Evolutionary conservation across 2,888 invertebrate species (phyloP), one percentile per base, ranked within the genome.

Genomic region (Brachyopa scutellaris): DNA sequence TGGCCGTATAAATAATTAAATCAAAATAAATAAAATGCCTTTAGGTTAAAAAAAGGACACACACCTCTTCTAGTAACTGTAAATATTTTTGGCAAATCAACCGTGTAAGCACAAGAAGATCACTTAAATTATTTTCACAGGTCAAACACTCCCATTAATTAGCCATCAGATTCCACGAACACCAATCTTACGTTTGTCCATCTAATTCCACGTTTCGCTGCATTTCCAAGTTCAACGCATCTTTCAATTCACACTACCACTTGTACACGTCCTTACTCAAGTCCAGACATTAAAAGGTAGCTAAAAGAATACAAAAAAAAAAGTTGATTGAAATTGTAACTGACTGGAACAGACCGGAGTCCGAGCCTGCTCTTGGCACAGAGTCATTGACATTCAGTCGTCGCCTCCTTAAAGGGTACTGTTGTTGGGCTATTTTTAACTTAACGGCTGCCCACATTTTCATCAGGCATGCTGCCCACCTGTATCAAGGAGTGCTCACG

Each of bases 401-500:
- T 55, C 59, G 74, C 62, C 70, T 70, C 62, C 62, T 78, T 78
- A 33, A 57, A 70, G 69, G 47, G 55, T 49, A 51, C 55, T 23
- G 74, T 69, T 74, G 74, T 62, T 40, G 62, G 40, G 74, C 21
- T 80, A 80, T 80, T 74, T 80, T 74, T 80, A 73, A 59, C 51
- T 26, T 38, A 59, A 29, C 40, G 15, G 23, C 69, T 36, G 23
- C 47, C 23, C 26, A 67, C 31, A 55, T 61, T 36, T 15, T 38
- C 33, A 55, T 59, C 38, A 55, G 11, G 57, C 47, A 69, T 55
- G 55, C 62, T 57, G 42, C 40, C 74, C 79, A 80, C 79, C 78
- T 78, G 78, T 72, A 59, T 33, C 72, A 36, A 19, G 55, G 36
- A 67, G 45, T 13, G 45, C 13, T 7, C 15, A 33, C 42, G 40